Percentiles rank a stretch among this genome's conserved stretches.
phyloP scores from a whole-genome alignment of 2,113 vertebrate genomes.

The Passer montanus region DNA sequence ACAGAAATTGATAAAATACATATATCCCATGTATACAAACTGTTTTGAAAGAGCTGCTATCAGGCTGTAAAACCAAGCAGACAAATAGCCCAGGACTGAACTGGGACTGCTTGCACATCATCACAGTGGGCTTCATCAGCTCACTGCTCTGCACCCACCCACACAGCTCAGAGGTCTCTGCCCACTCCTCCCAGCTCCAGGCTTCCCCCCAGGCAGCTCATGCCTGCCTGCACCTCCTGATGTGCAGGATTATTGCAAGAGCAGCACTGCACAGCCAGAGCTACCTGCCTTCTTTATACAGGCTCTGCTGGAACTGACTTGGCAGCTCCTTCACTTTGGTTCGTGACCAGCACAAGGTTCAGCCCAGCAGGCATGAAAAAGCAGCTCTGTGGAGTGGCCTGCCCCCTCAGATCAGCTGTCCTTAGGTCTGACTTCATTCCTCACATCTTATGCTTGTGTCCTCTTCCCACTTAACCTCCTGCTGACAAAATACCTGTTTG shows the following conservation, averaged over 20 bases:
- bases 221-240: not conserved
- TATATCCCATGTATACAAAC: not conserved
- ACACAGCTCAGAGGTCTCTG: not conserved
- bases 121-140: not conserved
- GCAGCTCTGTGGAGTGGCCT: not conserved
- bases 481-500: not conserved
- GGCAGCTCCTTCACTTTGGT: not conserved
- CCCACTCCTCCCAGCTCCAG: not conserved
- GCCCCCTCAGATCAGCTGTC: not conserved
- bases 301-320: fast-evolving
- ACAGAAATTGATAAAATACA: fast-evolving
- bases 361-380: not conserved
- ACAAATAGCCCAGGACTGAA: not conserved
- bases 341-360: not conserved
- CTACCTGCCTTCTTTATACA: not conserved
- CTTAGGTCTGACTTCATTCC: not conserved
- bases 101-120: not conserved
- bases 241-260: fast-evolving
- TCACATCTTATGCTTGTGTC: not conserved
- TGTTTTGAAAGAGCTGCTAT: not conserved
- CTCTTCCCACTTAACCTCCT: not conserved
- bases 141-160: not conserved
- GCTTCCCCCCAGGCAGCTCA: not conserved
- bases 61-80: not conserved
- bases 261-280: not conserved